A percentile compares a stretch with the other conserved stretches of the same genome.
phyloP scores from a whole-genome alignment of 2,888 invertebrate genomes.

The Mantis religiosa region DNA sequence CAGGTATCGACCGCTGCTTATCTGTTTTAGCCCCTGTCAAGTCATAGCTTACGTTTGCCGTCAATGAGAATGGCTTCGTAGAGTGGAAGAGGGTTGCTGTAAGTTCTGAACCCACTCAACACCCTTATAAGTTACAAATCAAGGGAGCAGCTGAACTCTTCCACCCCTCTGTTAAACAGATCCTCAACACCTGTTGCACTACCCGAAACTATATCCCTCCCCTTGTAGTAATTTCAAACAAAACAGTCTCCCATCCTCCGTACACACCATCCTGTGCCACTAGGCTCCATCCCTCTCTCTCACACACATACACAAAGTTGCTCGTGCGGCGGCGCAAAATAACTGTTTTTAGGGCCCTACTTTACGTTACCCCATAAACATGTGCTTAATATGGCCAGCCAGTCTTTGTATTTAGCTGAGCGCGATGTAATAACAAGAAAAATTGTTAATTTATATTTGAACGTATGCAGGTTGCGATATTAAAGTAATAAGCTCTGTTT shows the following conservation, averaged over 20 bases:
- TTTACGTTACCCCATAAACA: too few species aligned
- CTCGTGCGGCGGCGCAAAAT: too few species aligned
- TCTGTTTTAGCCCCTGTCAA: not conserved
- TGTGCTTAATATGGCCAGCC: too few species aligned
- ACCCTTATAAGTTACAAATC: not conserved
- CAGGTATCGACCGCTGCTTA: not conserved
- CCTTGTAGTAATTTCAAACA: not conserved
- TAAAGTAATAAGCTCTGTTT: not conserved
- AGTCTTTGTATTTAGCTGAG: not conserved
- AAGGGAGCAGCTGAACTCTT: not conserved
- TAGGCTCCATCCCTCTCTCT: too few species aligned
- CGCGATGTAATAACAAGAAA: not conserved
- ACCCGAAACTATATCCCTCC: not conserved
- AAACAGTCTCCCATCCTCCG: not conserved
- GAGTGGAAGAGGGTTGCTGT: not conserved
- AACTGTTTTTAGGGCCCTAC: too few species aligned
- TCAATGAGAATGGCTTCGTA: not conserved
- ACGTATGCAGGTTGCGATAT: not conserved
- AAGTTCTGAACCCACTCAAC: not conserved
- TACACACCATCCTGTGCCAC: not conserved
- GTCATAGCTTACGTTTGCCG: not conserved
- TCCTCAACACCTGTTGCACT: not conserved
- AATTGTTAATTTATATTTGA: not conserved
- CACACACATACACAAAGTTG: not conserved
- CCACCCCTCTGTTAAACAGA: not conserved